Evolutionary conservation across 1,140 invertebrate genomes (phyloP).

Genomic region (Drosophila cardini): DNA sequence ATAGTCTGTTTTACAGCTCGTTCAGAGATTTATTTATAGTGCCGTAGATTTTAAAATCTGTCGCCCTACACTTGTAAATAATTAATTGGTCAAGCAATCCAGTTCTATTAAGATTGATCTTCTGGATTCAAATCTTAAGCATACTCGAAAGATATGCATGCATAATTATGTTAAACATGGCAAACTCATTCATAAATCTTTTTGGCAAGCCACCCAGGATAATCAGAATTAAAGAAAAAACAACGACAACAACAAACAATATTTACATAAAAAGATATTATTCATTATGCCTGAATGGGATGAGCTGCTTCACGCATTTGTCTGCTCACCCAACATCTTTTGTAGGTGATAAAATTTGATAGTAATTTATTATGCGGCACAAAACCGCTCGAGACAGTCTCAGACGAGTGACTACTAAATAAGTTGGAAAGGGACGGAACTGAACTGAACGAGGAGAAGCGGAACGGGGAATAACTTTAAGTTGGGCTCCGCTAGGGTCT

Average conservation of each 20-base stretch:
- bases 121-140: conserved; percentile 29
- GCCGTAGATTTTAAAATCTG: conserved; percentile 6
- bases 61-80: conserved; percentile 9
- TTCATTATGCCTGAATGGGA: conserved; percentile 63
- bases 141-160: conserved; percentile 14
- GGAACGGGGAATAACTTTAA: conserved; percentile 9
- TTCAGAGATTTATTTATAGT: conserved; percentile 1
- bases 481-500: conserved; percentile 6
- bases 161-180: conserved; percentile 73
- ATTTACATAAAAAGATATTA: conserved; percentile 69
- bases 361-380: conserved; percentile 65
- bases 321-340: conserved; percentile 44
- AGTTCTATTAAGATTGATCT: conserved; percentile 43
- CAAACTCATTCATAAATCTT: conserved; percentile 76
- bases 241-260: conserved; percentile 27
- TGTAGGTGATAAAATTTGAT: conserved; percentile 77
- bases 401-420: conserved; percentile 11
- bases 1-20: neutral
- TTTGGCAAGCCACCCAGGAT: conserved; percentile 32
- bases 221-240: conserved; percentile 13
- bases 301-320: conserved; percentile 66
- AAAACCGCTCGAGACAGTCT: conserved; percentile 19
- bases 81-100: conserved; percentile 18
- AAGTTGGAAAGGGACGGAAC: too few species aligned
- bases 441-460: neutral